Percentiles rank a stretch among this genome's conserved stretches.
phyloP scores from a whole-genome alignment of 92 coral and sea anemone species.

The Paragorgia papillata region DNA sequence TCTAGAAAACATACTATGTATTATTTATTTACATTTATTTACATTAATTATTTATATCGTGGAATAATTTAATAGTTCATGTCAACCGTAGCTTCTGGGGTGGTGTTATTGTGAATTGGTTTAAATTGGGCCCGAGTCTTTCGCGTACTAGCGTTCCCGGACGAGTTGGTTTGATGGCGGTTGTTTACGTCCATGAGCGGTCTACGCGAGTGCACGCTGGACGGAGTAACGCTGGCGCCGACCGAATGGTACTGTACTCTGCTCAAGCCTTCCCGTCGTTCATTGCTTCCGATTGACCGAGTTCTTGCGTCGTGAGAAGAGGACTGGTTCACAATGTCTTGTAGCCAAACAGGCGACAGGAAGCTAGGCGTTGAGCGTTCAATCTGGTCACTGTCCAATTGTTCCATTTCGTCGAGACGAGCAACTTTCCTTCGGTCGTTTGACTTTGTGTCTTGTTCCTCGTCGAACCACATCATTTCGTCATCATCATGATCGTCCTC shows the following conservation, averaged over 20 bases:
- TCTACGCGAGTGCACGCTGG: constrained; percentile 25
- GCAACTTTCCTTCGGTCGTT: neutral
- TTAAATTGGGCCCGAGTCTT: constrained; percentile 5
- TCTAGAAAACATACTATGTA: constrained; percentile 17
- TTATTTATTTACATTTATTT: constrained; percentile 23
- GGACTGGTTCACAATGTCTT: constrained; percentile 7
- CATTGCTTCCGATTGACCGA: neutral
- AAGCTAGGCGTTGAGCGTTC: constrained; percentile 38
- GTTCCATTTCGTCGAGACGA: neutral
- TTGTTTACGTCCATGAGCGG: constrained; percentile 38
- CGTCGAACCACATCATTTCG: constrained; percentile 62
- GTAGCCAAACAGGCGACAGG: constrained; percentile 28
- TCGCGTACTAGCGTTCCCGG: neutral
- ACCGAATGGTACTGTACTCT: constrained; percentile 7
- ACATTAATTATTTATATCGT: neutral
- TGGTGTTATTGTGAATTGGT: constrained; percentile 19
- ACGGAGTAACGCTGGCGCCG: constrained; percentile 4
- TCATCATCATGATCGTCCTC: constrained; percentile 66
- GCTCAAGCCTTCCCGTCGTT: neutral
- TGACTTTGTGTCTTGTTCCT: constrained; percentile 20
- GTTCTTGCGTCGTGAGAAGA: neutral
- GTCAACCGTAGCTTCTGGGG: neutral
- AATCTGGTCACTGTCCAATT: neutral
- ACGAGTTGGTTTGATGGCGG: neutral
- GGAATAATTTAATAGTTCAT: neutral